Evolutionary conservation across 2,888 invertebrate species (phyloP), one percentile per base, ranked within the genome.

Genomic region (Drosophila engyochracea): DNA sequence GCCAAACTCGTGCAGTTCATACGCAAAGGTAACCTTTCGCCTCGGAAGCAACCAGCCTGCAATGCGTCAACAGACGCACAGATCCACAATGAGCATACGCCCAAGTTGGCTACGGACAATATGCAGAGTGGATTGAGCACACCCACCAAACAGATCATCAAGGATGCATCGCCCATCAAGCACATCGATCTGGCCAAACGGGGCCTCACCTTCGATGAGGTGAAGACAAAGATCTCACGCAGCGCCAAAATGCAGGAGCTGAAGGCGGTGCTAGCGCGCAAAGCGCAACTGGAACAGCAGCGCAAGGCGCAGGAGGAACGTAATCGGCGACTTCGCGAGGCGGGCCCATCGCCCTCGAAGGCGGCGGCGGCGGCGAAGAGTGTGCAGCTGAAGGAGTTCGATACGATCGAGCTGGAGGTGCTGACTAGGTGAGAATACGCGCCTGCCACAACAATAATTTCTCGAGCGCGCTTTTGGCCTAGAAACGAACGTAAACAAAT

Each of bases 351-450:
- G 19, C 83, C 90, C 12, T 66, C 83, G 12, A 91, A 91, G 59
- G 77, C 88, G 35, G 74, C 91, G 60, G 76, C 88, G 41, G 74
- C 91, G 60, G 76, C 88, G 35, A 75, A 85, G 28, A 78, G 77
- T 4, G 71, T 93, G 39, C 94, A 95, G 93, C 93, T 96, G 52
- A 95, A 96, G 91, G 94, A 95, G 90, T 97, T 97, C 87, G 95
- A 96, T 83, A 95, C 95, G 49, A 96, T 97, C 91, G 95, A 97
- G 93, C 93, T 97, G 92, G 96, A 97, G 94, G 95, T 97, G 90
- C 95, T 96, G 70, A 94, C 95, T 77, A 97, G 97, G 96, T 97
- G 93, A 93, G 82, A 69, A 68, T 59, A 19, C 4, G 35, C 60
- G 76, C 82, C 86, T 88, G 72, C 89, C 81, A 60, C 82, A 87